A percentile compares a stretch with the other conserved stretches of the same genome.
These are phyloP conservation scores for Oceanodroma leucorhoa DNA, from an alignment of 2,797 vertebrate genomes.

Conservation along the genomic window DNA sequence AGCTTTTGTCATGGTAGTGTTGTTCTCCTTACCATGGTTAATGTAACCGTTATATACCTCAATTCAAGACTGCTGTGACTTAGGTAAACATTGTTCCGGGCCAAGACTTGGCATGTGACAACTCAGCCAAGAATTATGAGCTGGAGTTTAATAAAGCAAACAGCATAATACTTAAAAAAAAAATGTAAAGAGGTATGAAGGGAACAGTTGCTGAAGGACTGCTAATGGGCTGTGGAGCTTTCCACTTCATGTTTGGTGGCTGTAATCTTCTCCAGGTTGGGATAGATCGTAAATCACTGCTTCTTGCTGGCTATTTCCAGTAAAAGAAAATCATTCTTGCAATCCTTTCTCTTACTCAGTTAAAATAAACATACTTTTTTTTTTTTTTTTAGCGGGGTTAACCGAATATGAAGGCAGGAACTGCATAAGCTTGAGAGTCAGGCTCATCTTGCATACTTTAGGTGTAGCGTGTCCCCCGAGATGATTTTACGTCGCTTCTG, in stretches of 20 bases:
- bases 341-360: not conserved
- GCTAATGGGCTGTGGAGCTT: not conserved
- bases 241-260: not conserved
- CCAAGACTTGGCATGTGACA: not conserved
- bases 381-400: too few species aligned
- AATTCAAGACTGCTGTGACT: not conserved
- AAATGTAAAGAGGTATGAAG: not conserved
- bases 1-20: conserved; percentile 33
- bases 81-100: not conserved
- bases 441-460: not conserved
- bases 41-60: conserved; percentile 19
- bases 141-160: not conserved
- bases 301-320: not conserved
- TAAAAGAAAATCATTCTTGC: not conserved
- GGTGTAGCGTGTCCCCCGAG: not conserved
- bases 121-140: not conserved
- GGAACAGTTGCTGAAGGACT: not conserved
- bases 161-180: not conserved
- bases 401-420: not conserved
- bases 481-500: not conserved
- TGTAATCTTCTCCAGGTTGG: not conserved
- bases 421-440: not conserved
- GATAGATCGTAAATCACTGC: not conserved
- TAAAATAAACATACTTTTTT: not conserved
- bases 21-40: conserved; percentile 52